Evolutionary conservation across 2,888 invertebrate genomes (phyloP).

Genomic region (Creontiades dilutus): DNA sequence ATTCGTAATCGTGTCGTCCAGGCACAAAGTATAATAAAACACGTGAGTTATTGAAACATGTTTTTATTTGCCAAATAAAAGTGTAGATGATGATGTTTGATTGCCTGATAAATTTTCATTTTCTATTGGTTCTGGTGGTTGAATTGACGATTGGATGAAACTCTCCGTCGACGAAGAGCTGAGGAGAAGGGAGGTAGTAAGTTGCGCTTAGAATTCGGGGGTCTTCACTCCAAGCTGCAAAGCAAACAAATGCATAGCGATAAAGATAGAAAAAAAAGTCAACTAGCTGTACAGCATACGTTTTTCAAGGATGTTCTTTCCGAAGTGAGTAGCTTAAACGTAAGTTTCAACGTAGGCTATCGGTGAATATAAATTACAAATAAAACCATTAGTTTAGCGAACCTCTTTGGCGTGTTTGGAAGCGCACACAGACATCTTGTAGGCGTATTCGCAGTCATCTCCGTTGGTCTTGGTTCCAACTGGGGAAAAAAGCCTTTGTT

Average conservation of each 20-base stretch:
- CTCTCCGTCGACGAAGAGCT: neutral
- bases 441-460: slow-evolving; percentile 73
- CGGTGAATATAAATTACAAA: neutral
- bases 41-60: neutral
- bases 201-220: slow-evolving; percentile 51
- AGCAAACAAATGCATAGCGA: neutral
- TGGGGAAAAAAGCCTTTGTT: neutral
- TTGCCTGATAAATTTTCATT: neutral
- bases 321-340: neutral
- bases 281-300: neutral
- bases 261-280: neutral
- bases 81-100: neutral
- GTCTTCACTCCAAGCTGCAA: slow-evolving; percentile 64
- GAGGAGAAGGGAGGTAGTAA: neutral
- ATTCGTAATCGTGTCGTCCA: too few relatives aligned
- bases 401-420: slow-evolving; percentile 67
- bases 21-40: neutral
- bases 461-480: slow-evolving; percentile 66
- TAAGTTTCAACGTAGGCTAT: neutral
- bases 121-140: neutral
- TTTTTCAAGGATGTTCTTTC: neutral
- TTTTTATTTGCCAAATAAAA: neutral
- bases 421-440: slow-evolving; percentile 70
- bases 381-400: neutral
- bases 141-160: neutral